Base-by-base conservation (phyloP, 2,888 invertebrate species). In the Leptopilina syphax region DNA sequence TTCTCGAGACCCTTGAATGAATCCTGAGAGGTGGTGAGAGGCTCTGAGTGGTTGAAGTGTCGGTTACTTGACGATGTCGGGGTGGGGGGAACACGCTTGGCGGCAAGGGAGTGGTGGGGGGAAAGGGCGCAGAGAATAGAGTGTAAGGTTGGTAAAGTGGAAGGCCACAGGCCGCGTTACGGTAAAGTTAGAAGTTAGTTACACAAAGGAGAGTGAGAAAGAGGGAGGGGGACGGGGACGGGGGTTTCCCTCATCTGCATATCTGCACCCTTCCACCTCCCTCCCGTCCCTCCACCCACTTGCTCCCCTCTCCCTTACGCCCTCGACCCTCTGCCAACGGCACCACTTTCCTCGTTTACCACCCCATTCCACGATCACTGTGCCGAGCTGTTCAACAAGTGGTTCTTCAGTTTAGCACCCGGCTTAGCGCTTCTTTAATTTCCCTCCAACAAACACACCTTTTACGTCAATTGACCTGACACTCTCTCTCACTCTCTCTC, bases 381-480 rank as follows among this genome's bases (percentile, higher is more conserved):
- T 83, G 84, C 80, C 83, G 81, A 81, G 84, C 87, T 85, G 90
- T 86, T 91, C 91, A 91, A 91, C 91, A 91, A 91, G 91, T 91
- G 91, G 91, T 91, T 91, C 91, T 90, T 90, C 91, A 89, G 90
- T 91, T 91, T 90, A 91, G 90, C 91, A 88, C 87, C 88, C 87
- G 88, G 90, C 90, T 91, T 91, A 91, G 90, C 90, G 90, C 90
- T 90, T 91, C 90, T 89, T 90, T 91, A 90, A 91, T 91, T 91
- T 90, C 88, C 87, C 85, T 85, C 84, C 79, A 34, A 10, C 50
- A 70, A 77, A 81, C 83, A 34, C 78, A 80, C 79, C 76, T 34
- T 73, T 77, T 76, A 57, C 68, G 67, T 67, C 65, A 12, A 27
- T 34, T 54, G 41, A n/a, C n/a, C 10, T 50, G 8, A 34, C 67